Evolutionary conservation across 2,113 vertebrate genomes (phyloP).

Genomic region (Laticauda colubrina): DNA sequence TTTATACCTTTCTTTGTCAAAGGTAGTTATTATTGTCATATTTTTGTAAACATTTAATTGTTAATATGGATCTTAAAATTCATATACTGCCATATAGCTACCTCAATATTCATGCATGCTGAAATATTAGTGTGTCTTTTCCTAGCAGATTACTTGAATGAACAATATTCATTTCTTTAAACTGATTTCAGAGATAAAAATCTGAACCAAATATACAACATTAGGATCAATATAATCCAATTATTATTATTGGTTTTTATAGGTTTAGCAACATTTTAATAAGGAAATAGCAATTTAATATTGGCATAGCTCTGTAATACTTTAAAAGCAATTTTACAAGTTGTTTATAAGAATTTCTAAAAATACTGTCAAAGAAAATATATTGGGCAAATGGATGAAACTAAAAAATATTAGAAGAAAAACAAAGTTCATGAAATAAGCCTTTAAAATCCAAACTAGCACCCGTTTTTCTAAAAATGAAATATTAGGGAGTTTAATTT

Average conservation of each 20-base stretch:
- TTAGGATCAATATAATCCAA: background rate
- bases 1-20: conserved; percentile 18
- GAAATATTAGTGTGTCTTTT: background rate
- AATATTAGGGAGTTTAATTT: background rate
- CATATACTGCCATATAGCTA: background rate
- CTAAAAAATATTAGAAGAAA: background rate
- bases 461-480: background rate
- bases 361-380: background rate
- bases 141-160: background rate
- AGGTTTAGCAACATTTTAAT: conserved; percentile 4
- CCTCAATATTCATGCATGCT: background rate
- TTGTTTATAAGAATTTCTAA: background rate
- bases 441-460: background rate
- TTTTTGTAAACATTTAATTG: conserved; percentile 13
- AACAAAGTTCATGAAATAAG: background rate
- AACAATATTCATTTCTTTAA: background rate
- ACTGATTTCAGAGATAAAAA: background rate
- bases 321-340: background rate
- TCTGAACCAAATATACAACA: background rate
- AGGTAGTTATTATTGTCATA: background rate
- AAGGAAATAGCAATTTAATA: background rate
- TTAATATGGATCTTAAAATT: background rate
- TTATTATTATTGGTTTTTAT: background rate
- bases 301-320: background rate
- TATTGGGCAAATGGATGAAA: background rate